A percentile compares a stretch with the other conserved stretches of the same genome.
phyloP scores from a whole-genome alignment of 2,797 vertebrate genomes.

The Gambusia yucatana region DNA sequence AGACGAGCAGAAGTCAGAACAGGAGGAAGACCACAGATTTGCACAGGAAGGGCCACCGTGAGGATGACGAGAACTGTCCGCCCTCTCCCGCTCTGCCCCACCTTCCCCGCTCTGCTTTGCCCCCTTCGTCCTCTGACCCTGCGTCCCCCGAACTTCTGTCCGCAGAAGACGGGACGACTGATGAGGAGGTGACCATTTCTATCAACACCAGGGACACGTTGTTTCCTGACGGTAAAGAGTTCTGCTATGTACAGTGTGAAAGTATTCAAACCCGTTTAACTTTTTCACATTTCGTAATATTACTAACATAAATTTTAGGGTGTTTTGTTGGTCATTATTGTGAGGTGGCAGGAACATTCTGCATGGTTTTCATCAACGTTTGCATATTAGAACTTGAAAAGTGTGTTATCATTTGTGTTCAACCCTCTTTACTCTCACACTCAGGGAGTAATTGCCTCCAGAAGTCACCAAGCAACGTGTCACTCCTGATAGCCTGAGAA shows the following conservation, averaged over 20 bases:
- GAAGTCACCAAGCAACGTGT: not conserved
- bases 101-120: slow-evolving; percentile 50
- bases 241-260: not conserved
- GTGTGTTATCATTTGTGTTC: not conserved
- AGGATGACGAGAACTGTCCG: slow-evolving; percentile 54
- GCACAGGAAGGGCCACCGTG: slow-evolving; percentile 60
- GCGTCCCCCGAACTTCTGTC: slow-evolving; percentile 50
- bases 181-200: slow-evolving; percentile 75
- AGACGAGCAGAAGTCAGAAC: slow-evolving; percentile 61
- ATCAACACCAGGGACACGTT: slow-evolving; percentile 78
- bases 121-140: slow-evolving; percentile 31
- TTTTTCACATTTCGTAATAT: not conserved
- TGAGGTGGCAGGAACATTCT: not conserved
- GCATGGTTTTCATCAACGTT: not conserved
- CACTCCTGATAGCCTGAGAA: not conserved
- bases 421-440: not conserved
- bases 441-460: not conserved
- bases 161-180: slow-evolving; percentile 65
- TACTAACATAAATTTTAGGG: not conserved
- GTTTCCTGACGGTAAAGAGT: slow-evolving; percentile 80
- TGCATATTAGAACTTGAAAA: not conserved
- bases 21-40: slow-evolving; percentile 60
- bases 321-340: not conserved
- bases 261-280: not conserved
- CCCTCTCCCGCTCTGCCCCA: slow-evolving; percentile 57